Conservation (phyloP, 2,797 vertebrate genomes). For the Selene dorsalis region DNA sequence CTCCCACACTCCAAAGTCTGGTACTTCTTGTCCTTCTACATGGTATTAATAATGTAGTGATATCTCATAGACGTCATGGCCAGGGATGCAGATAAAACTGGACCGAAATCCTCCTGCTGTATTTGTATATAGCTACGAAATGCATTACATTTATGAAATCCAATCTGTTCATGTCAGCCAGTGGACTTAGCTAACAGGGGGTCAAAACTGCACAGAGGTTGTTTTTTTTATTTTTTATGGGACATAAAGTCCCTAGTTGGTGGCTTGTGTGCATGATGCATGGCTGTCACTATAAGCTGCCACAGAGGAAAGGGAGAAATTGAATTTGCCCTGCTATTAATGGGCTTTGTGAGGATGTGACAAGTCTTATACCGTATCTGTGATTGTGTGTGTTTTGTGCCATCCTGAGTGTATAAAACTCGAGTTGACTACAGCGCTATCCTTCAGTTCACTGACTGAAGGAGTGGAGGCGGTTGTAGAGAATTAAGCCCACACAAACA, state of each 20-base stretch:
- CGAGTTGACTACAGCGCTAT: conserved; percentile 6
- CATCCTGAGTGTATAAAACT: conserved; percentile 20
- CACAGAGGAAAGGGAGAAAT: conserved; percentile 61
- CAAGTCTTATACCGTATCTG: conserved; percentile 42
- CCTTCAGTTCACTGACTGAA: conserved; percentile 16
- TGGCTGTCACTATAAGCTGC: conserved; percentile 69
- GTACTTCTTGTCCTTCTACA: neutral
- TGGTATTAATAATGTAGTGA: conserved; percentile 1
- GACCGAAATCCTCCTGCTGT: conserved; percentile 4
- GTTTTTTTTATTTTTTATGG: conserved; percentile 40
- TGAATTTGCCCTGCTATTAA: conserved; percentile 68
- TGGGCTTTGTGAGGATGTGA: conserved; percentile 62
- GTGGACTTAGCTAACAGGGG: conserved; percentile 32
- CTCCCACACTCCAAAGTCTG: neutral
- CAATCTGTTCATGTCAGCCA: conserved; percentile 41
- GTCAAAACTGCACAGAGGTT: conserved; percentile 5
- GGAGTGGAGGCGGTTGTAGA: neutral
- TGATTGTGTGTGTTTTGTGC: conserved; percentile 4
- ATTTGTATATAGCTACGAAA: conserved; percentile 42
- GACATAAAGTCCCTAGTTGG: conserved; percentile 51
- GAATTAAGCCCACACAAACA: conserved; percentile 1
- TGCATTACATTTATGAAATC: conserved; percentile 45
- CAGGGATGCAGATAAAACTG: neutral
- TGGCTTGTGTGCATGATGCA: conserved; percentile 56
- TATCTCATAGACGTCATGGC: neutral